These are phyloP conservation scores for Cheirogaleus medius DNA, from an alignment of 2,113 vertebrate genomes.

Conservation along the genomic window DNA sequence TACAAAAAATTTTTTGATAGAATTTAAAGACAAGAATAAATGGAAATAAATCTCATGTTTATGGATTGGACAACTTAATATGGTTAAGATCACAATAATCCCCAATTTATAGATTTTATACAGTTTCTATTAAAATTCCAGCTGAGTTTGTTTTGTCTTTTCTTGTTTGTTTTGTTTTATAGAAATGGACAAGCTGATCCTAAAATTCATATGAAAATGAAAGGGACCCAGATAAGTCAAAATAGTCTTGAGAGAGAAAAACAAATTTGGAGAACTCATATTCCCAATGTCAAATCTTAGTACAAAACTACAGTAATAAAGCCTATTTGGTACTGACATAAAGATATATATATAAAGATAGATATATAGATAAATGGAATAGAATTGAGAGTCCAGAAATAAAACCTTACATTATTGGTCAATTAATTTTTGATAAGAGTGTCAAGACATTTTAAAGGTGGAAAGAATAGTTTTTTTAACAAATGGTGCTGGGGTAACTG, in stretches of 20 bases:
- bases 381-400: background rate
- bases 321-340: background rate
- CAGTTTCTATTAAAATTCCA: background rate
- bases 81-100: background rate
- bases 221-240: background rate
- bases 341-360: background rate
- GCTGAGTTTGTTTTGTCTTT: background rate
- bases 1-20: background rate
- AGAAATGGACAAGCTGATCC: background rate
- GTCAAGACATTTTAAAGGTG: background rate
- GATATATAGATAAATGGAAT: background rate
- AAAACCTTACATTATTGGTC: background rate
- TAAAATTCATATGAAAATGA: background rate
- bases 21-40: background rate
- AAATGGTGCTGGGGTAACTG: background rate
- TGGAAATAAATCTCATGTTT: background rate
- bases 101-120: background rate
- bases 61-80: background rate
- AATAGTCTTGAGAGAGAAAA: background rate
- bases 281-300: background rate
- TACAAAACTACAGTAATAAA: background rate
- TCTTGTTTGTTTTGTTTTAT: background rate
- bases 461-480: background rate
- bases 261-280: background rate
- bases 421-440: background rate